Base-by-base conservation (phyloP, 2,113 vertebrate species). In the Dicaeum eximium region DNA sequence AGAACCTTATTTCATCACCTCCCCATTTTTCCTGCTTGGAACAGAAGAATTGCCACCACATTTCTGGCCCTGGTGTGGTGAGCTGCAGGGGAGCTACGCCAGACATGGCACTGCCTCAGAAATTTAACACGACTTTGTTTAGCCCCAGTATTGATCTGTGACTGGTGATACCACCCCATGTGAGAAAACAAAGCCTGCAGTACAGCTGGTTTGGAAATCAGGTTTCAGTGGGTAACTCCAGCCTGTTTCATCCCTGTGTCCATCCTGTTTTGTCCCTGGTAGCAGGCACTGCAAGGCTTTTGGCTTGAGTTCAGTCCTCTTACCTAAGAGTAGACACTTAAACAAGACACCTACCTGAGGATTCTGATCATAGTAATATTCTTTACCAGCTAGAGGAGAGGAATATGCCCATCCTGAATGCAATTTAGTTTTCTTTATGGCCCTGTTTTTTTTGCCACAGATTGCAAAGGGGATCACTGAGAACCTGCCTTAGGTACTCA, bases 1-100 rank as follows among this genome's bases (percentile, higher is more conserved):
- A 1, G 87, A 69, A 40, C 61, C 60, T 91, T 72, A 69, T 92
- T 95, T 94, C 54, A 73, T 91, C 81, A 86, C 61, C 28, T 95
- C 44, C 60, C 42, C 53, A 18, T 69, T 73, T 88, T 58, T 80
- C 53, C 60, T 73, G 35, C 67, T 69, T 82, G 86, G 51, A 67
- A 75, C 23, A 54, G 67, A 88, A 50, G 84, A 91, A 3, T 80
- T 62, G 27, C 71, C 45, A 38, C 84, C 81, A 51, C 38, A 8
- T 56, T 91, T 95, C 69, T 62, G 86, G 84, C 64, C 88, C 62
- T 15, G 9, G 13, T 13, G 23, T 22, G 58, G 61, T 80, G 67
- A 64, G 25, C 75, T 65, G 37, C 38, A 21, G 27, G 1, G 25
- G 88, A 69, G 72, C 62, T 70, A 24, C 24, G 12, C 64, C 44